phyloP scores from a whole-genome alignment of 2,888 invertebrate genomes.

The Lasioglossum malachurum region DNA sequence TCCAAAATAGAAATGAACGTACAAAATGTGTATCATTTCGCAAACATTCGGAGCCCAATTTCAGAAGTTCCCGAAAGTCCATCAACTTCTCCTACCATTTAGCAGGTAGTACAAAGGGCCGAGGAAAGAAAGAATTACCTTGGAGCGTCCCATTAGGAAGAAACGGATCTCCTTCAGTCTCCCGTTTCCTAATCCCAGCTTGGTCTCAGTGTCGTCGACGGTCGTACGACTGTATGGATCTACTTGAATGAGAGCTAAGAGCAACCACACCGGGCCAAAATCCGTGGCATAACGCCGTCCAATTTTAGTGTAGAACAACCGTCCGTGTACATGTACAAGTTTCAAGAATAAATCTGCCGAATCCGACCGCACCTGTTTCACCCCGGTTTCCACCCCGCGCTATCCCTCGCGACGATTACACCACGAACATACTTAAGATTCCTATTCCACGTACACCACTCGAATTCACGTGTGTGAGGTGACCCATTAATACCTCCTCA shows the following conservation, averaged over 20 bases:
- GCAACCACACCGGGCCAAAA: constrained; percentile 13
- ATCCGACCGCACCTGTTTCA: constrained; percentile 59
- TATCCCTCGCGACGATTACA: not conserved
- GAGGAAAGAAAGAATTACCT: not conserved
- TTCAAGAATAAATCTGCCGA: constrained; percentile 48
- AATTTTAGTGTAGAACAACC: constrained; percentile 41
- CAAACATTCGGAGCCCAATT: not conserved
- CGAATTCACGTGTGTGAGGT: not conserved
- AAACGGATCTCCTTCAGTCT: not conserved
- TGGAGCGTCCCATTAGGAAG: not conserved
- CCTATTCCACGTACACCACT: not conserved
- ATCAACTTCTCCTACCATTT: not conserved
- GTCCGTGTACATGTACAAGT: constrained; percentile 30
- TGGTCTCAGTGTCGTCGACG: not conserved
- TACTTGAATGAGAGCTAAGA: constrained; percentile 7
- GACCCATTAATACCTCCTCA: not conserved
- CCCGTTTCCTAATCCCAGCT: not conserved
- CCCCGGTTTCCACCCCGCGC: not conserved
- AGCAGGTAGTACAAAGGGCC: not conserved
- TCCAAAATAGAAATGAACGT: too few relatives aligned
- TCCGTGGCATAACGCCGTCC: constrained; percentile 20
- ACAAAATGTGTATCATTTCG: too few relatives aligned
- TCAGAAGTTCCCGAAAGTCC: not conserved
- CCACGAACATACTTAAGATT: not conserved
- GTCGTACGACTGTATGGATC: not conserved